Base-by-base conservation (phyloP, 1,140 invertebrate species). In the Gryon sp. region DNA sequence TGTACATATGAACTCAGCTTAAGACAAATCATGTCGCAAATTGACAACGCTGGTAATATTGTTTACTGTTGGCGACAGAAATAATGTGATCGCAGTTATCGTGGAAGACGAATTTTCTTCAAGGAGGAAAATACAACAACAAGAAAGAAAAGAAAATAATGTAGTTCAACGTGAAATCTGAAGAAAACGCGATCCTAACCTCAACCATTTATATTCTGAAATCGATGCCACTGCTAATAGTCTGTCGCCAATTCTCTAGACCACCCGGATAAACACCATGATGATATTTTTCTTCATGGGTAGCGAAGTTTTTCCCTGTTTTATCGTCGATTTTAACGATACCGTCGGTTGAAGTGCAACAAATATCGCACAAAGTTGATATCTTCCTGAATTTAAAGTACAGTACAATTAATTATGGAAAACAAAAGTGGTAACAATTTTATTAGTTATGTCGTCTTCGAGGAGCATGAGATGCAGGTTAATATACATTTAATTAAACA, bases 371-470 rank as follows among this genome's bases (percentile, higher is more conserved):
- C 20, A 22, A 48, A 36, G 2, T 20, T 5, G 2, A 9, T 36
- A 20, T 8, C 6, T 55, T 36, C 7, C 14, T 12, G n/a, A 12
- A 7, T 15, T 28, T 14, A 9, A 38, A 9, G 7, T 2, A 14
- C 14, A 9, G 3, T 14, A 46, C 34, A 46, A 46, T 53, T 45
- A 65, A 57, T 50, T 48, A 88, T 89, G 86, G 89, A 90, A 74
- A 87, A 78, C 68, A 90, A 87, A 82, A 86, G 83, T 50, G 83
- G 84, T 34, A 89, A 89, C 53, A 90, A 90, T 81, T 90, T 90
- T 66, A 90, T 90, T 79, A 90, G 90, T 78, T 90, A 90, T 66
- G 83, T 90, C 34, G 89, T 86, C 14, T 83, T 90, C 30, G 89
- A 90, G 60, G 89, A 90, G 60, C 83, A 88, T 48, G 86, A 88